Percentiles rank a stretch among this genome's conserved stretches.
These are phyloP conservation scores for Ia io DNA, from an alignment of 2,113 vertebrate genomes.

Conservation along the genomic window DNA sequence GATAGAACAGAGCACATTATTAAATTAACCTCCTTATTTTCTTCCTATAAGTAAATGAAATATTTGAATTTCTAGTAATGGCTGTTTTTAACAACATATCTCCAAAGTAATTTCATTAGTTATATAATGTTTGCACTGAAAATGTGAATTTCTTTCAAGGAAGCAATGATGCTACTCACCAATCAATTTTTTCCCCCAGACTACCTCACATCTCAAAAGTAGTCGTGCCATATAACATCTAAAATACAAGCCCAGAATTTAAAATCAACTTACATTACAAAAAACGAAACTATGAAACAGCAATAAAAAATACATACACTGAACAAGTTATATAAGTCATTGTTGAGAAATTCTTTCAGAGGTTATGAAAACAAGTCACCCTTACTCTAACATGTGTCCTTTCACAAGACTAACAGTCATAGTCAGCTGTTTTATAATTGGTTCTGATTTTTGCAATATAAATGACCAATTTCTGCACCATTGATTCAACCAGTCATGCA, in stretches of 20 bases:
- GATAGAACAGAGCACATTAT: background rate
- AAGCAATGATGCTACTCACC: background rate
- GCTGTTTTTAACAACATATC: background rate
- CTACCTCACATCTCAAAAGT: background rate
- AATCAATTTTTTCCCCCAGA: background rate
- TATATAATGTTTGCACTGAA: background rate
- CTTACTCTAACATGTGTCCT: background rate
- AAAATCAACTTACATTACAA: background rate
- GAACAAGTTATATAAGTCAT: background rate
- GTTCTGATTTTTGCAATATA: conserved; percentile 37
- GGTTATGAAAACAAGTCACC: background rate
- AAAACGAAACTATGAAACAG: background rate
- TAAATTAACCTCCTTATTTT: background rate
- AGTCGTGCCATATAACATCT: background rate
- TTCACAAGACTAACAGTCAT: background rate
- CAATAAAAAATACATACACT: background rate
- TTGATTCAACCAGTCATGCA: conserved; percentile 34
- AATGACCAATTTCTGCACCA: conserved; percentile 13
- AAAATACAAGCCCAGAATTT: background rate
- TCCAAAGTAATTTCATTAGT: background rate
- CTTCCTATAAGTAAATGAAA: background rate
- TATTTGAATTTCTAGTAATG: background rate
- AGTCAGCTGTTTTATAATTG: background rate
- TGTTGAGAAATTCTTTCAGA: background rate
- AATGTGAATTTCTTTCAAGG: background rate